These are phyloP conservation scores for cat (Felis catus) DNA, from an alignment of 2,113 vertebrate genomes.

Conservation along the genomic window DNA sequence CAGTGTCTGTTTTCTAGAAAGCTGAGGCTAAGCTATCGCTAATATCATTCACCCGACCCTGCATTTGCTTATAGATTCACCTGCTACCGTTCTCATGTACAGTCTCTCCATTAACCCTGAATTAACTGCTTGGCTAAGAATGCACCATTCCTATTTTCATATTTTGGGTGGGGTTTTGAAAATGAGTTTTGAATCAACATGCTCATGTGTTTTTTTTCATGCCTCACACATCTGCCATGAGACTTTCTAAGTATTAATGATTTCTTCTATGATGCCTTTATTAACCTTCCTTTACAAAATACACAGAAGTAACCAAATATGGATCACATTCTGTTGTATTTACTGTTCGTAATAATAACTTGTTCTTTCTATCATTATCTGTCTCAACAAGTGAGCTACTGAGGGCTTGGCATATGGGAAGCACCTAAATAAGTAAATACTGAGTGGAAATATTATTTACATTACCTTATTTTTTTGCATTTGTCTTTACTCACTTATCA, in stretches of 20 bases:
- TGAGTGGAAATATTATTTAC: too few species aligned
- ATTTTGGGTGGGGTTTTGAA: neutral
- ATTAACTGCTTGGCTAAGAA: neutral
- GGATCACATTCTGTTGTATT: neutral
- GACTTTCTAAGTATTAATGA: neutral
- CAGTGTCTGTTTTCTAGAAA: neutral
- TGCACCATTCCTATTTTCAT: neutral
- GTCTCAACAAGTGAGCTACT: neutral
- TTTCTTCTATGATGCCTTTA: neutral
- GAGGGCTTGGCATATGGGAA: neutral
- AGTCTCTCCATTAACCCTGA: neutral
- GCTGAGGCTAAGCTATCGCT: neutral
- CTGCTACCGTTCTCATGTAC: too few species aligned
- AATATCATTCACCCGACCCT: neutral
- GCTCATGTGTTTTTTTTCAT: neutral
- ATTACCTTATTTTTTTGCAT: neutral
- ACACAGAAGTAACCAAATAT: neutral
- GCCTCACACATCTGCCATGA: too few species aligned
- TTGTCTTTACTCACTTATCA: neutral
- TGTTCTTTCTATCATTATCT: neutral
- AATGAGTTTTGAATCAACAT: neutral
- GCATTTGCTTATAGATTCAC: neutral
- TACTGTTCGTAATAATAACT: neutral
- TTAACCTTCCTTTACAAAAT: neutral
- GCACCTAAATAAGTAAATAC: neutral